Evolutionary conservation across 2,797 vertebrate genomes (phyloP).

Genomic region (Sarcophilus harrisii): DNA sequence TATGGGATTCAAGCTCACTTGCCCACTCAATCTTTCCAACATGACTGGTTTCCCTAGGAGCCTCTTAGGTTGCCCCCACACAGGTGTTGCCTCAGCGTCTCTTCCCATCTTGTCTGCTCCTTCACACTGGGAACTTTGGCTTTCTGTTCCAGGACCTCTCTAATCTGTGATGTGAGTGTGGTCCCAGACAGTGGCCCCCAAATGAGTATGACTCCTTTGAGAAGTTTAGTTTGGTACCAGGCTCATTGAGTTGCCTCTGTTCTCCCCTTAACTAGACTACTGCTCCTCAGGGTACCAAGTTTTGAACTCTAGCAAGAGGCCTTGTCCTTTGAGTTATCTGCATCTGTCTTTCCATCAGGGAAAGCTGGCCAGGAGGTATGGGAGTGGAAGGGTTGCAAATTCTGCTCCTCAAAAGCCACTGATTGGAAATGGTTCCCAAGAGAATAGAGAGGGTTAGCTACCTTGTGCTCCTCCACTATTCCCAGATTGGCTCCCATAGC

Average conservation of each 20-base stretch:
- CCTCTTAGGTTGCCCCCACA: not conserved
- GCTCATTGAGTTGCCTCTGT: not conserved
- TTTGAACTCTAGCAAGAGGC: not conserved
- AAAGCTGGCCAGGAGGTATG: not conserved
- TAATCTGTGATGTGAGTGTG: not conserved
- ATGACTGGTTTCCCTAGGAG: not conserved
- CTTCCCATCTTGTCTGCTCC: not conserved
- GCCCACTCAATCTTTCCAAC: not conserved
- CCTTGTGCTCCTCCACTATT: not conserved
- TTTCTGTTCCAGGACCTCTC: not conserved
- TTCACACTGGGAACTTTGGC: not conserved
- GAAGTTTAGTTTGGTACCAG: not conserved
- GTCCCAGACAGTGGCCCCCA: not conserved
- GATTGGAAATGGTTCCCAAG: not conserved
- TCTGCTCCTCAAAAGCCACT: not conserved
- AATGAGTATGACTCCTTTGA: not conserved
- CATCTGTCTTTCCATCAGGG: not conserved
- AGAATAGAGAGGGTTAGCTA: not conserved
- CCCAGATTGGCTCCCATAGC: not conserved
- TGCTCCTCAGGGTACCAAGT: not conserved
- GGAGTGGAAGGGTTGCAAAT: not conserved
- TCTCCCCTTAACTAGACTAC: not conserved
- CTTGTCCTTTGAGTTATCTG: not conserved
- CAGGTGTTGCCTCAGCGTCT: not conserved
- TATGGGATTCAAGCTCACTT: not conserved